Evolutionary conservation across 1,140 invertebrate species (phyloP).

Genomic region (Venturia canescens): DNA sequence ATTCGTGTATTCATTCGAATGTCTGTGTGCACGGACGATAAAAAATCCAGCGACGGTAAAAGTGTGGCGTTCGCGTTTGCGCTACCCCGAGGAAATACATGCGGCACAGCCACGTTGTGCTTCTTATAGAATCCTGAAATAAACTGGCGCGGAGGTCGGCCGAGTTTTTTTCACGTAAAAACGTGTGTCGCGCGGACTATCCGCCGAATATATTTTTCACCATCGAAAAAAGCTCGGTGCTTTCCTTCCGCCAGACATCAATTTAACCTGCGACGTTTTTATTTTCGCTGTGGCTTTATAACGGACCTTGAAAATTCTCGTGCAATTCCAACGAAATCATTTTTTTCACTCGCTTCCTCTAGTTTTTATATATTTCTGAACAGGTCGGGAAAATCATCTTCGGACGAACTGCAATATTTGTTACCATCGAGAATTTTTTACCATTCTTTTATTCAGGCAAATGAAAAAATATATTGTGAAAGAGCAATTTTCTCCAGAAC

Average conservation of each 20-base stretch:
- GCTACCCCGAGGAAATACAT: not conserved
- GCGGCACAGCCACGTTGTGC: slow-evolving; percentile 8
- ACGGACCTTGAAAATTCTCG: too few species aligned
- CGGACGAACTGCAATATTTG: too few species aligned
- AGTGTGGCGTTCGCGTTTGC: not conserved
- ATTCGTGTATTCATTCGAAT: not conserved
- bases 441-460: too few species aligned
- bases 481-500: too few species aligned
- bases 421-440: too few species aligned
- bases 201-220: not conserved
- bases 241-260: not conserved
- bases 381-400: too few species aligned
- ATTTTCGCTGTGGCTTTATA: too few species aligned
- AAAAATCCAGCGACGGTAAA: not conserved
- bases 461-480: too few species aligned
- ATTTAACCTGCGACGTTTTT: not conserved
- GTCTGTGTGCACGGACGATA: not conserved
- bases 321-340: too few species aligned
- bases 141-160: slow-evolving; percentile 5
- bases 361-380: too few species aligned
- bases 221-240: not conserved
- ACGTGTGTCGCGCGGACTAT: slow-evolving; percentile 20
- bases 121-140: slow-evolving; percentile 27
- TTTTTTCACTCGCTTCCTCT: too few species aligned
- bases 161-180: slow-evolving; percentile 10